Evolutionary conservation across 92 coral and sea anemone genomes (phyloP).

Genomic region (Zoanthus sansibaricus): DNA sequence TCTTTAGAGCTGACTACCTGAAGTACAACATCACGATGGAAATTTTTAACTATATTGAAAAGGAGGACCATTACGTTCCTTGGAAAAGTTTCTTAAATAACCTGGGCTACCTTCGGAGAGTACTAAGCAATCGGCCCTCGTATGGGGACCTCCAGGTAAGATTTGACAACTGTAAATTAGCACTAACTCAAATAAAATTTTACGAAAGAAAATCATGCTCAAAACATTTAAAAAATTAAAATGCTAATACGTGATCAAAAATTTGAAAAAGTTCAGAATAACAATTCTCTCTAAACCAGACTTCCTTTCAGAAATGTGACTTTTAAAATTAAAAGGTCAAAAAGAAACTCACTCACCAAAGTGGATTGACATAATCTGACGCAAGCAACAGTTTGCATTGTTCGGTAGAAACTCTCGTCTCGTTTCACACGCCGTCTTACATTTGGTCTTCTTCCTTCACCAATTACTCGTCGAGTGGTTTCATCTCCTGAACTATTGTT

Average conservation of each 20-base stretch:
- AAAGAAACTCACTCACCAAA: not conserved
- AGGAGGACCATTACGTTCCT: conserved; percentile 85
- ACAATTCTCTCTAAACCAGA: too few species aligned
- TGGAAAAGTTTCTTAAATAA: conserved; percentile 87
- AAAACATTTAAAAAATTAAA: too few species aligned
- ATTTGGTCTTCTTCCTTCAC: not conserved
- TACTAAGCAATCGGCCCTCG: conserved; percentile 79
- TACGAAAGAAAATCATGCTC: too few species aligned
- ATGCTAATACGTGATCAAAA: too few species aligned
- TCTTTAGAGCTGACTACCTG: conserved; percentile 79
- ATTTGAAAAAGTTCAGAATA: too few species aligned
- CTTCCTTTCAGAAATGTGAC: too few species aligned
- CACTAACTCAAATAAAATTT: too few species aligned
- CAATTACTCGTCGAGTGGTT: not conserved
- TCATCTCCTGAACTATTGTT: not conserved
- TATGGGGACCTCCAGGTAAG: conserved; percentile 82
- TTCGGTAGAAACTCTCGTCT: not conserved
- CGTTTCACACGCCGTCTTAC: not conserved
- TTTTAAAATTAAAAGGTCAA: not conserved
- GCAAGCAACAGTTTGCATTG: conserved; percentile 5
- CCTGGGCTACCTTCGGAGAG: conserved; percentile 68
- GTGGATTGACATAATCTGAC: not conserved
- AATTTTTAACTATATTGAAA: conserved; percentile 68
- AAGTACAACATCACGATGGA: conserved; percentile 72
- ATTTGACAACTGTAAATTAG: too few species aligned